Evolutionary conservation across 37 sponge, comb jelly and placozoan genomes (phyloP).

Genomic region (Eunapius fragilis): DNA sequence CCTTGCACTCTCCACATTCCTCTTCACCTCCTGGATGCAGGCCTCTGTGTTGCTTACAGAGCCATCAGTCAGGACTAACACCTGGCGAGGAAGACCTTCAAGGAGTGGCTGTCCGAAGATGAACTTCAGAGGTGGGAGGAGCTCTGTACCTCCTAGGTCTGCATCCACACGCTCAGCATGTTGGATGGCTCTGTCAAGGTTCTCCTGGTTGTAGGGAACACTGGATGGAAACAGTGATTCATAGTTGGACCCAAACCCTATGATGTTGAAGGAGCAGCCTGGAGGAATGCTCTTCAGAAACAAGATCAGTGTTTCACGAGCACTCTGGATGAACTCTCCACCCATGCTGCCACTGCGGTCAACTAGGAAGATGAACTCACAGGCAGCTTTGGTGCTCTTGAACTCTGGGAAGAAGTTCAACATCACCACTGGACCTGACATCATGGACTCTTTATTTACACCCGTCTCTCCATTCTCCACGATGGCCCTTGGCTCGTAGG

Average conservation of each 20-base stretch:
- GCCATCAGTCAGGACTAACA: conserved; percentile 85
- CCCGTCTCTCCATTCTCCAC: conserved; percentile 32
- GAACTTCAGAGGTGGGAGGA: conserved; percentile 58
- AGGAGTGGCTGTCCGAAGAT: conserved; percentile 45
- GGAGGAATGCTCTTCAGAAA: conserved; percentile 83
- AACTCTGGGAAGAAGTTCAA: conserved; percentile 75
- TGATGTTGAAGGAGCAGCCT: conserved; percentile 84
- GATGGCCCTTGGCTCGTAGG: conserved; percentile 56
- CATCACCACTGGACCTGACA: conserved; percentile 63
- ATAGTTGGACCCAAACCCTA: conserved; percentile 78
- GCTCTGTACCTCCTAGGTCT: conserved; percentile 77
- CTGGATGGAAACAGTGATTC: conserved; percentile 55
- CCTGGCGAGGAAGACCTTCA: conserved; percentile 64
- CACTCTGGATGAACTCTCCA: conserved; percentile 67
- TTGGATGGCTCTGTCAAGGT: conserved; percentile 58
- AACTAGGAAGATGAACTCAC: conserved; percentile 81
- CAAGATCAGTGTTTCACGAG: conserved; percentile 75
- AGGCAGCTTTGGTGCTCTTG: conserved; percentile 13
- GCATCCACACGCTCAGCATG: conserved; percentile 62
- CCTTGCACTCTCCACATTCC: conserved; percentile 35
- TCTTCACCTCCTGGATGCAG: conserved; percentile 54
- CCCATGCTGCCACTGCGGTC: conserved; percentile 90
- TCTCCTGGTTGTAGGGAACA: conserved; percentile 61
- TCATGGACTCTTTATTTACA: conserved; percentile 19
- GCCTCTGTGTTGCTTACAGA: conserved; percentile 67